Conservation (phyloP, 2,113 vertebrate species). For the Pluvianellus socialis region DNA sequence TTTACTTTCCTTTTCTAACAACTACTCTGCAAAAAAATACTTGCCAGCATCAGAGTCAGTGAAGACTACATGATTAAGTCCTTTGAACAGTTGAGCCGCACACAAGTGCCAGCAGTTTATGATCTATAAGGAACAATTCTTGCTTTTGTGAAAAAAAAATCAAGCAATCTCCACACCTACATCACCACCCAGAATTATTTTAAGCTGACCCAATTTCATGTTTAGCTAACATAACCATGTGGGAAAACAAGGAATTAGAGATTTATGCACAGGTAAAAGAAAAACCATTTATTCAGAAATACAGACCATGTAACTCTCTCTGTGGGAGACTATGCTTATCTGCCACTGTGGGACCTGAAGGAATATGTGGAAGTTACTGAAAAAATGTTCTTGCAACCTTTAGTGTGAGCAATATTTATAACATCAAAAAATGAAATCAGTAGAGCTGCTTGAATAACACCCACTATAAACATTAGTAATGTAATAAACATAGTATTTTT, state of each 20-base stretch:
- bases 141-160: background rate
- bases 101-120: background rate
- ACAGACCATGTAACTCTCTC: background rate
- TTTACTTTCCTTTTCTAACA: background rate
- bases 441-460: background rate
- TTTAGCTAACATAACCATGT: background rate
- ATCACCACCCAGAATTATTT: background rate
- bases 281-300: background rate
- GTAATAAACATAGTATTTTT: background rate
- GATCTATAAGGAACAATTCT: background rate
- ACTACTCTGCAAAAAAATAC: background rate
- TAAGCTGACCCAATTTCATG: background rate
- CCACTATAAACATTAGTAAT: background rate
- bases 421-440: background rate
- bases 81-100: background rate
- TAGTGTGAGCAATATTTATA: background rate
- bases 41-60: background rate
- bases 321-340: background rate
- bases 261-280: background rate
- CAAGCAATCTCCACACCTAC: background rate
- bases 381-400: background rate
- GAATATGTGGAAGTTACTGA: background rate
- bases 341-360: background rate
- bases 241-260: background rate
- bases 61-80: background rate